These are phyloP conservation scores for Pammene fasciana DNA, from an alignment of 2,888 invertebrate species.

Conservation along the genomic window DNA sequence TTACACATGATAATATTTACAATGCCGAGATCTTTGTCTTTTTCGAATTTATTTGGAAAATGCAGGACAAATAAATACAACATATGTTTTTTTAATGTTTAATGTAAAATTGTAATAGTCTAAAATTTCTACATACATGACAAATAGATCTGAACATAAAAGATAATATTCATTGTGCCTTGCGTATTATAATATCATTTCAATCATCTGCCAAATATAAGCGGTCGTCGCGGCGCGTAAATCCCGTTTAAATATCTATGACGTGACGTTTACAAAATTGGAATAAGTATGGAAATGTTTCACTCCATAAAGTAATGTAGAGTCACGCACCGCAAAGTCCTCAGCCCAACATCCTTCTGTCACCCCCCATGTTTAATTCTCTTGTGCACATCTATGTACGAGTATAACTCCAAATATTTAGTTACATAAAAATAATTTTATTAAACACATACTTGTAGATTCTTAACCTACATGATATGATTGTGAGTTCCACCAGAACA, in stretches of 20 bases:
- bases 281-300: not conserved
- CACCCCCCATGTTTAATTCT: constrained; percentile 39
- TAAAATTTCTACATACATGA: constrained; percentile 47
- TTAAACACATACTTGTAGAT: constrained; percentile 44
- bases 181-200: not conserved
- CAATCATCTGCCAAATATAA: not conserved
- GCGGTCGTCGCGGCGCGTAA: not conserved
- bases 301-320: not conserved
- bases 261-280: too few relatives aligned
- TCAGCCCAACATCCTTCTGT: not conserved
- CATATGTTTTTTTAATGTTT: not conserved
- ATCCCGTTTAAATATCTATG: not conserved
- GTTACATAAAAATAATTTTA: constrained; percentile 50
- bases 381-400: constrained; percentile 54
- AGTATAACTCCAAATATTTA: constrained; percentile 46
- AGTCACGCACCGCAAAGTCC: not conserved
- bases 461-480: constrained; percentile 76
- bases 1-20: too few relatives aligned
- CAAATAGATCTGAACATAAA: constrained; percentile 47
- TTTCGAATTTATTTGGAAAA: not conserved
- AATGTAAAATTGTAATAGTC: constrained; percentile 37
- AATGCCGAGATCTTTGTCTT: too few relatives aligned
- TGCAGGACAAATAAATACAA: not conserved
- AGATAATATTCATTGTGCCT: constrained; percentile 44
- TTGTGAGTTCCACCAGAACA: constrained; percentile 54